A percentile compares a stretch with the other conserved stretches of the same genome.
phyloP scores from a whole-genome alignment of 2,797 vertebrate species.

The Anableps anableps region DNA sequence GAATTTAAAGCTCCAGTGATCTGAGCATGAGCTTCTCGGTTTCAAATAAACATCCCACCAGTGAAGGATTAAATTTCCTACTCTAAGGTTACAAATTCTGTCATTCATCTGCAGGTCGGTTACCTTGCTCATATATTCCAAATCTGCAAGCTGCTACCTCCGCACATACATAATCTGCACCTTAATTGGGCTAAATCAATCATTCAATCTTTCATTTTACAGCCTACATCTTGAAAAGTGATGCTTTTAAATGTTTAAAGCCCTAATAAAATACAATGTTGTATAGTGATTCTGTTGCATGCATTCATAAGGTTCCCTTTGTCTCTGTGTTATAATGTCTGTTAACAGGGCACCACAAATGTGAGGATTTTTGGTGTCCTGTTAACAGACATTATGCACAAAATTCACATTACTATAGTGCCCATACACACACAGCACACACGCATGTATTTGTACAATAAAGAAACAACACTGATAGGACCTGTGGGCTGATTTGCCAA shows the following conservation, averaged over 20 bases:
- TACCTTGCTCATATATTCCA: constrained; percentile 25
- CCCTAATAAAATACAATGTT: background rate
- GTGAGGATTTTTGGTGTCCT: background rate
- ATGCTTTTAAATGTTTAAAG: background rate
- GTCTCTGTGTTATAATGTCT: background rate
- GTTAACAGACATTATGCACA: background rate
- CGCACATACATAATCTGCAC: background rate
- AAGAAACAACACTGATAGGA: background rate
- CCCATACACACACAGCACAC: background rate
- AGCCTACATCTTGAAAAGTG: background rate
- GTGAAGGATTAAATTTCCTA: background rate
- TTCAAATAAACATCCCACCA: background rate
- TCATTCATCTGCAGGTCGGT: constrained; percentile 33
- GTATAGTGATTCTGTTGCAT: background rate
- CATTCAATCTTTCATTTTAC: background rate
- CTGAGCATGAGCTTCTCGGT: too few species aligned
- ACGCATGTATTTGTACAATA: background rate
- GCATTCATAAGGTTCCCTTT: background rate
- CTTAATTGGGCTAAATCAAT: background rate
- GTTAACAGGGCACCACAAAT: background rate
- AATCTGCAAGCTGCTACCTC: constrained; percentile 8
- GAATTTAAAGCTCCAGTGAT: background rate
- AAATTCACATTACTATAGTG: background rate
- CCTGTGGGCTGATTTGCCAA: background rate
- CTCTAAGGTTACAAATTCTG: constrained; percentile 20